Evolutionary conservation across 2,113 vertebrate genomes (phyloP).

Genomic region (Tachycineta bicolor): DNA sequence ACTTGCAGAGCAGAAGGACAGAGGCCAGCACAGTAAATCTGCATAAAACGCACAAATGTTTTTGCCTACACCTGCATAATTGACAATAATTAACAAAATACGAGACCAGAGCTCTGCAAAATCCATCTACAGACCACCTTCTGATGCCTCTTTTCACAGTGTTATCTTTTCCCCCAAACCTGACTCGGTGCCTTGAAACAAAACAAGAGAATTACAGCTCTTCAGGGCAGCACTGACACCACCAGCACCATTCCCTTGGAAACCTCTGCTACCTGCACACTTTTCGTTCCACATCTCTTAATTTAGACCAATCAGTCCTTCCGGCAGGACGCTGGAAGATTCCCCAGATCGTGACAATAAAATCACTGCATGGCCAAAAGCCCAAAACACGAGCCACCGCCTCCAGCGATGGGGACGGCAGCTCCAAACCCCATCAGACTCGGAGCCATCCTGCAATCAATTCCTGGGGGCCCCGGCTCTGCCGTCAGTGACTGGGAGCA

Average conservation of each 20-base stretch:
- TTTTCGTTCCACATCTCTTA: neutral
- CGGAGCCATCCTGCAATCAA: neutral
- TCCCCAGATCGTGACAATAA: neutral
- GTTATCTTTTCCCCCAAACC: neutral
- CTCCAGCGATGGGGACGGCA: neutral
- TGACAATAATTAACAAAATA: neutral
- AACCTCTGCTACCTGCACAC: neutral
- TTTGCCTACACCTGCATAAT: neutral
- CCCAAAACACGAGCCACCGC: neutral
- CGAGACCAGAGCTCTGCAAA: neutral
- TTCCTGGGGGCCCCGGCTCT: neutral
- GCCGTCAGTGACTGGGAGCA: neutral
- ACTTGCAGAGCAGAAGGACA: neutral
- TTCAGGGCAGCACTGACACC: neutral
- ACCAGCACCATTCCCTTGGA: neutral
- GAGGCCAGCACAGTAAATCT: neutral
- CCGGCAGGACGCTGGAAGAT: neutral
- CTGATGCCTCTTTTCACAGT: too few relatives aligned
- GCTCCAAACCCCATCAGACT: neutral
- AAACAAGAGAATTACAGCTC: neutral
- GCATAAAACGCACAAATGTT: neutral
- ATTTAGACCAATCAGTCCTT: neutral
- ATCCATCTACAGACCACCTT: neutral
- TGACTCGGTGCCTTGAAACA: neutral
- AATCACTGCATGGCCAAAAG: neutral